Evolutionary conservation across 1,140 invertebrate species (phyloP).

Genomic region (Drosophila bocqueti): DNA sequence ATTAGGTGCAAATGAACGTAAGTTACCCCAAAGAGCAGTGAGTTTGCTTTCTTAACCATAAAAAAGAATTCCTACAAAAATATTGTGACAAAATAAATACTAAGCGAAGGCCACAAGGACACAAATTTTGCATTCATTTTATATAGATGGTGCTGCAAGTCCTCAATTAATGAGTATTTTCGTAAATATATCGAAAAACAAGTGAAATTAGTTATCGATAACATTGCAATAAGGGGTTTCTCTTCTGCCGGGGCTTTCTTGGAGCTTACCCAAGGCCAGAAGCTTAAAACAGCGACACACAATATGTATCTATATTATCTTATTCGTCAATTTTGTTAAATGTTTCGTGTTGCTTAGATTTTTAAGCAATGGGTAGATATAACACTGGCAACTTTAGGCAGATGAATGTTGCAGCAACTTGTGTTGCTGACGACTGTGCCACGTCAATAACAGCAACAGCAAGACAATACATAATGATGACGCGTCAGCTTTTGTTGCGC

Average conservation of each 20-base stretch:
- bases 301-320: too few species aligned
- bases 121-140: background rate
- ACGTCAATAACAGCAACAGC: constrained; percentile 8
- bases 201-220: background rate
- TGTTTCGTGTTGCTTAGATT: background rate
- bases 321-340: background rate
- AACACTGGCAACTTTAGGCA: background rate
- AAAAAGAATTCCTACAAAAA: background rate
- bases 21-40: constrained; percentile 50
- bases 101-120: background rate
- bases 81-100: constrained; percentile 1
- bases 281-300: too few species aligned
- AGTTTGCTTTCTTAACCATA: constrained; percentile 1
- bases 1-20: constrained; percentile 68
- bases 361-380: background rate
- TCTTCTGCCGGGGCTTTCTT: too few species aligned
- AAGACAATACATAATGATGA: constrained; percentile 74
- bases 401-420: constrained; percentile 3
- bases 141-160: too few species aligned
- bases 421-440: constrained; percentile 38
- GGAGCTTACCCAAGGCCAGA: too few species aligned
- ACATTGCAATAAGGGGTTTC: background rate
- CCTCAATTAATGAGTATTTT: background rate
- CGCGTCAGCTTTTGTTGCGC: constrained; percentile 74
- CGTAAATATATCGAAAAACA: background rate